Evolutionary conservation across 2,797 vertebrate genomes (phyloP).

Genomic region (Rhinichthys osculus): DNA sequence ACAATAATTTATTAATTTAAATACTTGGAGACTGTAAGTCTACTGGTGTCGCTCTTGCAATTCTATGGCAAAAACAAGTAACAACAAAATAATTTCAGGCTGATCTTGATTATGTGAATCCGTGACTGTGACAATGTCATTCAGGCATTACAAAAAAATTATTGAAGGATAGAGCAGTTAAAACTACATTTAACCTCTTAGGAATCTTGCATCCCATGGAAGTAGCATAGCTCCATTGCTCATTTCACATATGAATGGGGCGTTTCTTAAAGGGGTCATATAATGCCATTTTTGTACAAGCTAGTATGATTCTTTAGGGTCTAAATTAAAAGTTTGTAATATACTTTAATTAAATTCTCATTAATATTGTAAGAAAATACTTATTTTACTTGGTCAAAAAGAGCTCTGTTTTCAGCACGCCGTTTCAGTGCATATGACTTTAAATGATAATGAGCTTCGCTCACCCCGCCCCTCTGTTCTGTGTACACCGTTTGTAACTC

Average conservation of each 20-base stretch:
- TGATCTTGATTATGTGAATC: neutral
- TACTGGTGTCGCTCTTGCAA: neutral
- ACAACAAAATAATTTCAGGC: neutral
- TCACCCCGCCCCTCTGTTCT: too few species aligned
- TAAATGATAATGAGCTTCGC: too few species aligned
- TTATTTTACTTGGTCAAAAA: too few species aligned
- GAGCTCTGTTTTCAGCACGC: too few species aligned
- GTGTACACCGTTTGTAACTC: too few species aligned
- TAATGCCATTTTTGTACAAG: too few species aligned
- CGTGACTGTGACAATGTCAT: neutral
- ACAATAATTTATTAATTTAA: too few species aligned
- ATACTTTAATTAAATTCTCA: too few species aligned
- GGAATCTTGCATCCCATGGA: neutral
- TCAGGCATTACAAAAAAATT: neutral
- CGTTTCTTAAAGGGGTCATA: neutral
- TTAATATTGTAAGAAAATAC: too few species aligned
- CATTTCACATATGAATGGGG: neutral
- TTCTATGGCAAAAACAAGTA: neutral
- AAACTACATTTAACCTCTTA: neutral
- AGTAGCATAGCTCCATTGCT: neutral
- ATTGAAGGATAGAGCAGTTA: neutral
- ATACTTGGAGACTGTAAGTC: neutral
- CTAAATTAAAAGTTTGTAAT: too few species aligned
- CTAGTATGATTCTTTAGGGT: too few species aligned
- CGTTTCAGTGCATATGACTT: too few species aligned